A percentile compares a stretch with the other conserved stretches of the same genome.
These are phyloP conservation scores for Sinonovacula constricta DNA, from an alignment of 1,140 invertebrate genomes.

Conservation along the genomic window DNA sequence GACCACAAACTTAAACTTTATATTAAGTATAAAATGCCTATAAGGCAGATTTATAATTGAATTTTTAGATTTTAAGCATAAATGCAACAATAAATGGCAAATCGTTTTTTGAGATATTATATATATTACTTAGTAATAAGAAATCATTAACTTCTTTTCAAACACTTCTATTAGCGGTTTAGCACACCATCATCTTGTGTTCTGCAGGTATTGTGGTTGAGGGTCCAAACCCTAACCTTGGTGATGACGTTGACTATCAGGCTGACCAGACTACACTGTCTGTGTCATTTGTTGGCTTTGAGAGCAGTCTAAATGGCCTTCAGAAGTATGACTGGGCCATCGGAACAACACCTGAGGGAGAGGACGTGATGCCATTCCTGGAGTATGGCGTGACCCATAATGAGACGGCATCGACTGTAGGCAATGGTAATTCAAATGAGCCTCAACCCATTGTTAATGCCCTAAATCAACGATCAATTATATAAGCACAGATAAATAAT, in stretches of 20 bases:
- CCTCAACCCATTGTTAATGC: too few relatives aligned
- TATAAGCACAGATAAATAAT: too few relatives aligned
- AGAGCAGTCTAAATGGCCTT: conserved; percentile 58
- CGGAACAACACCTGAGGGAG: conserved; percentile 59
- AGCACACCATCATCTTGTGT: not conserved
- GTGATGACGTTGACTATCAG: conserved; percentile 52
- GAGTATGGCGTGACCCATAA: conserved; percentile 50
- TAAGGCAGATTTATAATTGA: too few relatives aligned
- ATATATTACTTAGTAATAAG: too few relatives aligned
- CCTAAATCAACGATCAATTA: too few relatives aligned
- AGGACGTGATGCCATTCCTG: conserved; percentile 60
- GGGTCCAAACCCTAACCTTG: conserved; percentile 48
- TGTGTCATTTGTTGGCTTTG: conserved; percentile 59
- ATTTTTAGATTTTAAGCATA: too few relatives aligned
- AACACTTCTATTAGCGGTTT: too few relatives aligned
- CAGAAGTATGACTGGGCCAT: conserved; percentile 61
- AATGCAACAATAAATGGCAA: too few relatives aligned
- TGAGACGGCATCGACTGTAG: conserved; percentile 47
- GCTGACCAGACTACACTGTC: conserved; percentile 56
- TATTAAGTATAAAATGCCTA: too few relatives aligned
- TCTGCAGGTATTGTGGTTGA: conserved; percentile 54
- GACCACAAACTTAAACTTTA: too few relatives aligned
- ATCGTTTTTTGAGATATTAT: too few relatives aligned
- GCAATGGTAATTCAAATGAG: conserved; percentile 60
- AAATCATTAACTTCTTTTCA: too few relatives aligned